Conservation (phyloP, 2,888 invertebrate genomes). For the Rugalucina vietnamica region DNA sequence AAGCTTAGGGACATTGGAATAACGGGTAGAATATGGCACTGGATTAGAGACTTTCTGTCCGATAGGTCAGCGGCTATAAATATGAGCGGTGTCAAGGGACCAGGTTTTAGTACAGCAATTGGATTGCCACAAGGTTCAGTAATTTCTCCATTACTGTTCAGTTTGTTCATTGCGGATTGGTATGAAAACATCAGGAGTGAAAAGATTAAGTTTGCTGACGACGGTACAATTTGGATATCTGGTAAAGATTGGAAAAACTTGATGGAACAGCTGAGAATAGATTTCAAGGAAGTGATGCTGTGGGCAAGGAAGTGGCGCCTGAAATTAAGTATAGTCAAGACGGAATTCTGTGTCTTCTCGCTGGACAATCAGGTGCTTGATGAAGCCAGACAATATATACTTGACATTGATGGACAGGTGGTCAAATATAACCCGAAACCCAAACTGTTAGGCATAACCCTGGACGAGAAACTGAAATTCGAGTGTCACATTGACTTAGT, state of each 20-base stretch:
- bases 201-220: conserved; percentile 18
- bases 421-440: neutral
- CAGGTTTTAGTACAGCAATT: neutral
- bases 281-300: neutral
- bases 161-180: neutral
- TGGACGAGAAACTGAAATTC: conserved; percentile 21
- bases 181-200: neutral
- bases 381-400: neutral
- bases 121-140: conserved; percentile 13
- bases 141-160: conserved; percentile 1
- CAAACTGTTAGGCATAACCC: neutral
- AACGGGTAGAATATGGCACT: neutral
- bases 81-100: conserved; percentile 2
- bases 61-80: neutral
- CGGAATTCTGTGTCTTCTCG: conserved; percentile 7
- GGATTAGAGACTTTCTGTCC: conserved; percentile 12
- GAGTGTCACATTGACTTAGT: neutral
- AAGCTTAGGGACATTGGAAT: conserved; percentile 27
- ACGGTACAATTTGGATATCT: neutral
- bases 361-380: neutral
- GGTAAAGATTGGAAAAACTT: neutral
- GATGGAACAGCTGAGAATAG: neutral
- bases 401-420: neutral
- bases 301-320: neutral
- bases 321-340: conserved; percentile 17